phyloP scores from a whole-genome alignment of 2,888 invertebrate species.

The Pseudanteris insignis region DNA sequence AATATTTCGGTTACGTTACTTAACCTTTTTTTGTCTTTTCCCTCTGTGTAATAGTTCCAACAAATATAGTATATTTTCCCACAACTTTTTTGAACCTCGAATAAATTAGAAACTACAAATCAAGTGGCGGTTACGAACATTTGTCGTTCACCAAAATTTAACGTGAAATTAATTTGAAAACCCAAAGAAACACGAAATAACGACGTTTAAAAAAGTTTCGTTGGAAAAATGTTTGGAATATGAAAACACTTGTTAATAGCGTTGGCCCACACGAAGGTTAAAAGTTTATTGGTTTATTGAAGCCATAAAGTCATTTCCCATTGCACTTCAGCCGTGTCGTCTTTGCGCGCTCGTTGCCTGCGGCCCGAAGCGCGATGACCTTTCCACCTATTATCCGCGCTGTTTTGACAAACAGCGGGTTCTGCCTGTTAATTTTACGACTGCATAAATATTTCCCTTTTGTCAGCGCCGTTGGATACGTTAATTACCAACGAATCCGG shows the following conservation, averaged over 20 bases:
- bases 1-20: too few species aligned
- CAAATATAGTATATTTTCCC: too few species aligned
- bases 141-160: too few species aligned
- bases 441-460: constrained; percentile 30
- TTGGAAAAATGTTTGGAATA: constrained; percentile 1
- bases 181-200: not conserved
- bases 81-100: too few species aligned
- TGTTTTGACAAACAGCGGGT: constrained; percentile 65
- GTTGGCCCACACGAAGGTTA: constrained; percentile 42
- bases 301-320: constrained; percentile 55
- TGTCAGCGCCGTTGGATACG: constrained; percentile 14
- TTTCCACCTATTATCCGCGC: constrained; percentile 47
- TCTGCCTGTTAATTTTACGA: constrained; percentile 61
- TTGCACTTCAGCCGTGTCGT: constrained; percentile 26
- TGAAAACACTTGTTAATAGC: not conserved
- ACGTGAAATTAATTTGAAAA: too few species aligned
- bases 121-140: too few species aligned
- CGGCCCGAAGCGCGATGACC: constrained; percentile 24
- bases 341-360: constrained; percentile 24
- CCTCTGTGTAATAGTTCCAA: too few species aligned
- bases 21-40: too few species aligned
- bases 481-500: too few species aligned
- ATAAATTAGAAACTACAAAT: too few species aligned
- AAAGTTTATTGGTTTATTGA: constrained; percentile 57
- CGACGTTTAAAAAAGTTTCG: not conserved